phyloP scores from a whole-genome alignment of 64 coral and sea anemone genomes.

The Pocillopora damicornis region DNA sequence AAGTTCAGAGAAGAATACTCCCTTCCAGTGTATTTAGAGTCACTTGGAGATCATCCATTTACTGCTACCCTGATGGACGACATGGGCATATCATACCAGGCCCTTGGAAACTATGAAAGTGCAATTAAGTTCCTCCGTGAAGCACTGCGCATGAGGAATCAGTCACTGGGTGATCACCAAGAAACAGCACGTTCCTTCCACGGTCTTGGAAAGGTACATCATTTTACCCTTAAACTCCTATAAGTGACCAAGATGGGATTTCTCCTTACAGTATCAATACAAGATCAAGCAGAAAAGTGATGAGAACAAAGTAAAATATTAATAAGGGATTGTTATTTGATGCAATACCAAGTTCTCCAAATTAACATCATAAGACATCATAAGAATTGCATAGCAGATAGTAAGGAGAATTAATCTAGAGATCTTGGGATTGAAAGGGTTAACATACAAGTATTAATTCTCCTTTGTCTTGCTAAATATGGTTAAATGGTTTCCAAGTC shows the following conservation, averaged over 20 bases:
- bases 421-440: too few relatives aligned
- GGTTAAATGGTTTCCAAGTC: not conserved
- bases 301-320: not conserved
- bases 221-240: not conserved
- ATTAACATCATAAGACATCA: too few relatives aligned
- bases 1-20: conserved; percentile 62
- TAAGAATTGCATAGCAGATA: too few relatives aligned
- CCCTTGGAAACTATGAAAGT: conserved; percentile 41
- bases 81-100: conserved; percentile 70
- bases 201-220: conserved; percentile 63
- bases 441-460: too few relatives aligned
- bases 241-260: too few relatives aligned
- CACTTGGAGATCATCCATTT: conserved; percentile 78
- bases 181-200: conserved; percentile 88
- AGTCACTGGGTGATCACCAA: conserved; percentile 79
- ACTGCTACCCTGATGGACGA: conserved; percentile 87
- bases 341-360: too few relatives aligned
- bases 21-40: conserved; percentile 71
- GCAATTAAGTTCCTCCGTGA: conserved; percentile 58
- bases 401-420: too few relatives aligned
- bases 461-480: too few relatives aligned
- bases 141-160: conserved; percentile 61
- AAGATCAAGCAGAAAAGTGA: not conserved
- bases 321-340: not conserved
- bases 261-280: too few relatives aligned